These are phyloP conservation scores for Rhodeus uyekii DNA, from an alignment of 2,797 vertebrate species.

Conservation along the genomic window DNA sequence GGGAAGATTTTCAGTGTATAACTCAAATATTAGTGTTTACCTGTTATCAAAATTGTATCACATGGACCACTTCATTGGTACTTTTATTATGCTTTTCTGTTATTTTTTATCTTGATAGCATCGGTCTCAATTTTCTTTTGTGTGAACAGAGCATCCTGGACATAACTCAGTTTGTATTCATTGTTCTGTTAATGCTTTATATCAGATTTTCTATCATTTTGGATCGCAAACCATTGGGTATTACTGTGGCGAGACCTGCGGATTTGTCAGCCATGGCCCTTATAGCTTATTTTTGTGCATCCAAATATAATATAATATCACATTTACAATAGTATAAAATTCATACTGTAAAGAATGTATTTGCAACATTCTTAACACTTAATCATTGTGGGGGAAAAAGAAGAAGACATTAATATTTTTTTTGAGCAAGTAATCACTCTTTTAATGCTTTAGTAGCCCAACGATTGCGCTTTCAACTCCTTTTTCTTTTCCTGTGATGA, in stretches of 20 bases:
- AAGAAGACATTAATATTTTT: too few species aligned
- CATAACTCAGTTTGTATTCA: neutral
- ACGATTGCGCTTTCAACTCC: neutral
- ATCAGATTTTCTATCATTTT: too few species aligned
- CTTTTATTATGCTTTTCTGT: neutral
- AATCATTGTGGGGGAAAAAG: neutral
- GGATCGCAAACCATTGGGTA: neutral
- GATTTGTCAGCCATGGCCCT: neutral
- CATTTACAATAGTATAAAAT: neutral
- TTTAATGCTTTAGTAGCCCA: neutral
- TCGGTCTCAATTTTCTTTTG: neutral
- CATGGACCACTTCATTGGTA: neutral
- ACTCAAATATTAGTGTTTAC: neutral
- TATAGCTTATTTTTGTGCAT: neutral
- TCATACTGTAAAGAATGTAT: neutral
- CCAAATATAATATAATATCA: neutral
- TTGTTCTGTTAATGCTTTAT: too few species aligned
- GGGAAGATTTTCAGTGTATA: neutral
- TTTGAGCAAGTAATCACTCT: neutral
- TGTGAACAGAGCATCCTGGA: neutral
- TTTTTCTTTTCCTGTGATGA: constrained; percentile 5
- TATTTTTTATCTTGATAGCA: neutral
- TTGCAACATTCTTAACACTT: neutral
- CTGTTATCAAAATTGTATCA: neutral
- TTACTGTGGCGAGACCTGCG: neutral